phyloP scores from a whole-genome alignment of 1,140 invertebrate genomes.

The Tetragnatha versicolor region DNA sequence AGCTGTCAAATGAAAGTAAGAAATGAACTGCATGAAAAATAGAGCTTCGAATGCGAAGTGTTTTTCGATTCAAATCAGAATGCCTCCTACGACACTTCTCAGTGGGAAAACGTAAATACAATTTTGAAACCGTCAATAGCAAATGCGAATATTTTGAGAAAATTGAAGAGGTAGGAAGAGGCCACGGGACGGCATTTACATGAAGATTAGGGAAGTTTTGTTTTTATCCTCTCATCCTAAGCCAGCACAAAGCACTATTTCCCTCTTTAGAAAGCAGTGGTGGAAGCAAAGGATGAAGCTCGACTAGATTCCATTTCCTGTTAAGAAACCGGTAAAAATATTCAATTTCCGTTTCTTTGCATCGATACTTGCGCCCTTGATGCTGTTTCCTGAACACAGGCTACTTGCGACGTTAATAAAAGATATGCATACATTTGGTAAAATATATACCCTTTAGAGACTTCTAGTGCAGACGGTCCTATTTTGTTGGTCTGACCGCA shows the following conservation, averaged over 20 bases:
- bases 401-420: neutral
- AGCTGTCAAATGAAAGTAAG: constrained; percentile 24
- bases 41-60: neutral
- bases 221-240: neutral
- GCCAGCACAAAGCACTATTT: constrained; percentile 1
- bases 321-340: constrained; percentile 25
- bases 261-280: constrained; percentile 3
- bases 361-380: constrained; percentile 13
- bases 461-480: too few species aligned
- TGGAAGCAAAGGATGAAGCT: neutral
- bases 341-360: constrained; percentile 37
- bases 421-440: constrained; percentile 34
- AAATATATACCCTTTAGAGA: too few species aligned
- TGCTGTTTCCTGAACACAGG: constrained; percentile 20
- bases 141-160: constrained; percentile 6
- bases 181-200: constrained; percentile 24
- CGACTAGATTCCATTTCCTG: constrained; percentile 27
- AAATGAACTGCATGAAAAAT: neutral
- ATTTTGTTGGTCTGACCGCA: too few species aligned
- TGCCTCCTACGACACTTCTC: constrained; percentile 19
- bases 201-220: constrained; percentile 28
- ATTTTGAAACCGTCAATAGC: constrained; percentile 14
- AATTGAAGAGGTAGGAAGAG: constrained; percentile 18
- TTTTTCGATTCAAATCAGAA: constrained; percentile 39
- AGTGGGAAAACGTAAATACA: constrained; percentile 25